Conservation (phyloP, 2,888 invertebrate species). For the Tetragonula carbonaria region DNA sequence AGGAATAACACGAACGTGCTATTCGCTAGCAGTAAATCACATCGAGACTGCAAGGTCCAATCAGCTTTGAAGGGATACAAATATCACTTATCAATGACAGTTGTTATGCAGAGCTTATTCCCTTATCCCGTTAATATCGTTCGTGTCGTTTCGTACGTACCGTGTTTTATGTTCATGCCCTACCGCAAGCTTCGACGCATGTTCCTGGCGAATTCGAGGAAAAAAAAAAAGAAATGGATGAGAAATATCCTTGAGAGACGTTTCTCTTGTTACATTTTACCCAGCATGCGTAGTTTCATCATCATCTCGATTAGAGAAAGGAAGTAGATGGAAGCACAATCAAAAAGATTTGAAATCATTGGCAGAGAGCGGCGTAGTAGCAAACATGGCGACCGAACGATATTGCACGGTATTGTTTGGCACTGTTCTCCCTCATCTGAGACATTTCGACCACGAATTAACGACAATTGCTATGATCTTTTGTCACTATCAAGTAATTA, state of each 20-base stretch:
- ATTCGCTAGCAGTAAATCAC: neutral
- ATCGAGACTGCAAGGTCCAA: neutral
- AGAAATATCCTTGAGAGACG: constrained; percentile 21
- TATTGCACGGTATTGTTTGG: neutral
- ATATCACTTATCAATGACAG: neutral
- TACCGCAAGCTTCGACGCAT: neutral
- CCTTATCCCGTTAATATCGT: neutral
- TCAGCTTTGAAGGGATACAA: neutral
- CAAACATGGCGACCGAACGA: constrained; percentile 40
- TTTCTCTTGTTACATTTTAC: constrained; percentile 37
- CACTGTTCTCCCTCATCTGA: constrained; percentile 4
- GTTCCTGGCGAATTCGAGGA: neutral
- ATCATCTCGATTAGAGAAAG: constrained; percentile 32
- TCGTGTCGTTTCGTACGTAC: constrained; percentile 44
- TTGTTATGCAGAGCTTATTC: neutral
- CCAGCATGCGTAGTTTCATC: constrained; percentile 29
- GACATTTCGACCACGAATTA: neutral
- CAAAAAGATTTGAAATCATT: constrained; percentile 38
- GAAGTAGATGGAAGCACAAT: constrained; percentile 47
- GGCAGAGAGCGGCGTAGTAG: constrained; percentile 44
- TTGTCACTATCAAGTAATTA: neutral
- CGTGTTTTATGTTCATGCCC: constrained; percentile 4
- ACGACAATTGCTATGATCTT: neutral
- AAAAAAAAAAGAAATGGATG: neutral
- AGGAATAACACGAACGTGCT: neutral